Percentiles rank a stretch among this genome's conserved stretches.
Evolutionary conservation across 1,140 invertebrate genomes (phyloP).

Genomic region (Papilio machaon): DNA sequence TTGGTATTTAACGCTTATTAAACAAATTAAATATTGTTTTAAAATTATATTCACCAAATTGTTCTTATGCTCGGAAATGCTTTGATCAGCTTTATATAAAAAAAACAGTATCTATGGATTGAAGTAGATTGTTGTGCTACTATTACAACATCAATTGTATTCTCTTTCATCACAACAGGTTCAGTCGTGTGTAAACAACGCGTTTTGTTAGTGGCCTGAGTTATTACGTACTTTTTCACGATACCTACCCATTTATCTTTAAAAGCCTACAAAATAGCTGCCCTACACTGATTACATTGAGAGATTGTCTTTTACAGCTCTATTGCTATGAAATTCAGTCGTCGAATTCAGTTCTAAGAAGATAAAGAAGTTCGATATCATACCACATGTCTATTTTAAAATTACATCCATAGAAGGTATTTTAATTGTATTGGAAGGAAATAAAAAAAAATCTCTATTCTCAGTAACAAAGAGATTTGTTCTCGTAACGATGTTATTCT

Average conservation of each 20-base stretch:
- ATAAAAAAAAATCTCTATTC: not conserved
- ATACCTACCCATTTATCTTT: not conserved
- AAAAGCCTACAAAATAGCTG: not conserved
- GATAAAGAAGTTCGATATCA: not conserved
- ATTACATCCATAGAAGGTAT: not conserved
- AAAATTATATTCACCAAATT: not conserved
- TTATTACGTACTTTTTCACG: not conserved
- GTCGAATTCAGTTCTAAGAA: too few relatives aligned
- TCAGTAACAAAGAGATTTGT: not conserved
- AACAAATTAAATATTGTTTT: not conserved
- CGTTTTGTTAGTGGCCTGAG: slow-evolving; percentile 2
- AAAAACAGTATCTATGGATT: not conserved
- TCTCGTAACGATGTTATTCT: slow-evolving; percentile 1
- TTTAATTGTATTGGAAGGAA: not conserved
- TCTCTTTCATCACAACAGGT: slow-evolving; percentile 15
- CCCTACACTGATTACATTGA: not conserved
- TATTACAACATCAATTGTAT: slow-evolving; percentile 23
- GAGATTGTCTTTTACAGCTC: not conserved
- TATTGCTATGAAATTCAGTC: not conserved
- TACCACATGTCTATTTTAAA: not conserved
- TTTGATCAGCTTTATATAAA: not conserved
- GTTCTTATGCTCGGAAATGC: not conserved
- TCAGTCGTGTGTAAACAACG: slow-evolving; percentile 23
- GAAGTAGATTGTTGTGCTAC: slow-evolving; percentile 1
- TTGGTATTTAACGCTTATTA: not conserved